Conservation (phyloP, 2,797 vertebrate species). For the Glyptemys insculpta region DNA sequence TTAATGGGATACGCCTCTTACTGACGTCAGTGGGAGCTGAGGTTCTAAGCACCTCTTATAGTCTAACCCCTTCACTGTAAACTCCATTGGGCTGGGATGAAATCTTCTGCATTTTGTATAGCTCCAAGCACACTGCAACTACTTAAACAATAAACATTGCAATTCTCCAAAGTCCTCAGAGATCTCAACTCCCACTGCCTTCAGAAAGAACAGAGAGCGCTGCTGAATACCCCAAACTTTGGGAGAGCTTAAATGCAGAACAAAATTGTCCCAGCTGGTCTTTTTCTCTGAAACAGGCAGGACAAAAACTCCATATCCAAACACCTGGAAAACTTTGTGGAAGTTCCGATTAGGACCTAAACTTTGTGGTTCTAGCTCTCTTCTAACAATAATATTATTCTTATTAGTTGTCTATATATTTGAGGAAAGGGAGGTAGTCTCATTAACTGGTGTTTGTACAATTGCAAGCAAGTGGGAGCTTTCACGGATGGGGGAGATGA, state of each 20-base stretch:
- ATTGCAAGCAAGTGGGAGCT: not conserved
- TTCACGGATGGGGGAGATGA: not conserved
- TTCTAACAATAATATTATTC: not conserved
- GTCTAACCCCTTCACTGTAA: not conserved
- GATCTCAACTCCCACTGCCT: not conserved
- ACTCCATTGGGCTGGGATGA: not conserved
- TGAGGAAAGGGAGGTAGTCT: not conserved
- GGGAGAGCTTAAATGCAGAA: not conserved
- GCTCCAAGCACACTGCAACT: not conserved
- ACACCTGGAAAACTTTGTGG: not conserved
- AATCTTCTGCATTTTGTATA: not conserved
- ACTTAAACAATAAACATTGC: not conserved
- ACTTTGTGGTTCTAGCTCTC: conserved; percentile 1
- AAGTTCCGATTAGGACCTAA: not conserved
- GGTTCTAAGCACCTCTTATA: not conserved
- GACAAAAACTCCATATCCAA: conserved; percentile 15
- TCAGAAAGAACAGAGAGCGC: rapidly evolving
- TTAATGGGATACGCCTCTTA: not conserved
- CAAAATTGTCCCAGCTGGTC: not conserved
- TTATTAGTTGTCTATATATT: not conserved
- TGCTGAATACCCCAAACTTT: not conserved
- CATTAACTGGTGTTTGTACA: not conserved
- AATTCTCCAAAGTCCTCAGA: not conserved
- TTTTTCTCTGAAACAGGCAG: not conserved
- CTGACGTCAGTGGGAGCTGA: not conserved